Base-by-base conservation (phyloP, 2,113 vertebrate species). In the Zeus faber region DNA sequence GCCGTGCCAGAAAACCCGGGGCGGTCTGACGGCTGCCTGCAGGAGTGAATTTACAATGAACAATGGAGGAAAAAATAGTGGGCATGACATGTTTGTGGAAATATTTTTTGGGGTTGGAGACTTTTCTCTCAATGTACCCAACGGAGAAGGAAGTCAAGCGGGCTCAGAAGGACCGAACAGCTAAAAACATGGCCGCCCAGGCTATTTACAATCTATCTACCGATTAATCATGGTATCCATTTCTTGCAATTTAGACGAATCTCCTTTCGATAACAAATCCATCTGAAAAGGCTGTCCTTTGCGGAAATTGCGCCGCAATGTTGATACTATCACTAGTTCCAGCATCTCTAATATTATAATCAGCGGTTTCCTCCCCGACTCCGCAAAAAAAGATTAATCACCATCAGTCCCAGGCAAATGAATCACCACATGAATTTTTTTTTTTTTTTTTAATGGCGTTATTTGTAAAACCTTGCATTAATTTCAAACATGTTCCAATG, bases 401-500 rank as follows among this genome's bases (percentile, higher is more conserved):
- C n/a, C n/a, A n/a, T n/a, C n/a, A n/a, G n/a, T n/a, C n/a, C n/a
- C n/a, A n/a, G n/a, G n/a, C n/a, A n/a, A n/a, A n/a, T n/a, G n/a
- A n/a, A n/a, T n/a, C n/a, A n/a, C n/a, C n/a, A n/a, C n/a, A n/a
- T n/a, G n/a, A n/a, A n/a, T n/a, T n/a, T 77, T 41, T 74, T 89
- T 72, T 39, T 70, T 76, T 89, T 72, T 57, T 27, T 81, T 82
- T 82, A 84, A 81, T 84, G 74, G 64, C 76, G 74, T 74, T 80
- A 81, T 80, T 90, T 88, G 85, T 7, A 88, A 90, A 92, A 90
- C 90, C 90, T 90, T 93, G 92, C 91, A 92, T 91, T 89, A 79
- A 75, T 90, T 90, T 93, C 86, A 91, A 89, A 90, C 81, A 89
- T 90, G 90, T 88, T 88, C 89, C 90, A 91, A 89, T 91, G 89